Percentiles rank a stretch among this genome's conserved stretches.
These are phyloP conservation scores for Prinia subflava DNA, from an alignment of 2,113 vertebrate species.

Conservation along the genomic window DNA sequence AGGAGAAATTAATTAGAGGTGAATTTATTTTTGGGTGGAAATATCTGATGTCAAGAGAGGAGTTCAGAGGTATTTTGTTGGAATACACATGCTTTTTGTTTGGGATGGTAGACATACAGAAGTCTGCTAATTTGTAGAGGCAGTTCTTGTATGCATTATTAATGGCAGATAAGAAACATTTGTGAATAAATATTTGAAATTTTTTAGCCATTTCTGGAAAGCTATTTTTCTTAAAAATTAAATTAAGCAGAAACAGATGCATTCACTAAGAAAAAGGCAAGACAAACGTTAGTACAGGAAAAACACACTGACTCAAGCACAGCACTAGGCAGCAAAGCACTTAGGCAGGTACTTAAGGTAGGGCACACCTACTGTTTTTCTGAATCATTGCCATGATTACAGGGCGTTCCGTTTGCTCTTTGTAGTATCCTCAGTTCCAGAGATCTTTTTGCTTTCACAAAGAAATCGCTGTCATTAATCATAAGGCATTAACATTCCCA, in stretches of 20 bases:
- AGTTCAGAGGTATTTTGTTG: not conserved
- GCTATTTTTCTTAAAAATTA: not conserved
- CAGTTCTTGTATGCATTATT: not conserved
- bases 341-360: not conserved
- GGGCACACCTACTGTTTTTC: not conserved
- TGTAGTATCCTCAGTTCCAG: not conserved
- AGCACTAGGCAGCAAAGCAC: not conserved
- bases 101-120: not conserved
- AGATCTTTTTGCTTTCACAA: not conserved
- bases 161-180: not conserved
- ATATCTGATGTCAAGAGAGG: not conserved
- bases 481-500: slow-evolving; percentile 4
- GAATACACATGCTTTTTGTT: not conserved
- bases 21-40: not conserved
- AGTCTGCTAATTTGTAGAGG: not conserved
- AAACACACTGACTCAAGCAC: not conserved
- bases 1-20: not conserved
- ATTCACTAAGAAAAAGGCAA: not conserved
- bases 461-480: not conserved
- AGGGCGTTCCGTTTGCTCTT: not conserved
- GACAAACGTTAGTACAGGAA: not conserved
- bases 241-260: not conserved
- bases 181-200: not conserved
- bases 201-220: not conserved
- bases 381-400: not conserved